Base-by-base conservation (phyloP, 1,140 invertebrate species). In the Brachionus rotundiformis region DNA sequence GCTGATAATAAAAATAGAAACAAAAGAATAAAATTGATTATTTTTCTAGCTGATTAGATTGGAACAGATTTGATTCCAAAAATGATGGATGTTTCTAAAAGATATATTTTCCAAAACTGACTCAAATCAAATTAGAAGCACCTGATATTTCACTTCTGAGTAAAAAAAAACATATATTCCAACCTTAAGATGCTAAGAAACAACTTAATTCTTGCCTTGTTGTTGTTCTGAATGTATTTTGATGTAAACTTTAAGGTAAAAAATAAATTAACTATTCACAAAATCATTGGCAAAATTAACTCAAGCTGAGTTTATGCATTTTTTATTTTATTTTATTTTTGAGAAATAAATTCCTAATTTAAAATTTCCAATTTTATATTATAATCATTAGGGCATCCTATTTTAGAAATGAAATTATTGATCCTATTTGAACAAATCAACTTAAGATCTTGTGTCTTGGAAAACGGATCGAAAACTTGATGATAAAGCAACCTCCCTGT, bases 371-470 rank as follows among this genome's bases (percentile, higher is more conserved):
- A 54, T 54, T 54, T 54, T 54, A 54, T 54, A 54, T n/a, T 54
- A 54, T n/a, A 54, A 54, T 54, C n/a, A 54, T 7, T 25, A 54
- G 47, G 47, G 47, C 47, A 54, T 16, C 16, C 4, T 54, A 54
- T 23, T 54, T 54, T 54, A 8, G 8, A 16, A 16, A 54, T 1
- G 23, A 54, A 54, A 6, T 8, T 54, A 54, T 54, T 54, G 47
- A 54, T 54, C 47, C 47, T 25, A 7, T 54, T 54, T 54, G 47
- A 23, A 23, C 47, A 54, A 54, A 54, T 54, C 47, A 54, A 54
- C 47, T 54, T 54, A 54, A 54, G 47, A 54, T 54, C 47, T 54
- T 54, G 47, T 54, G 47, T 54, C 47, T 54, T 54, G 47, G 47
- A 54, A 54, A 54, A 54, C 7, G 23, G 47, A 54, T 23, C 47